phyloP scores from a whole-genome alignment of 2,888 invertebrate species.

The Ashinkailepas kermadecensis region DNA sequence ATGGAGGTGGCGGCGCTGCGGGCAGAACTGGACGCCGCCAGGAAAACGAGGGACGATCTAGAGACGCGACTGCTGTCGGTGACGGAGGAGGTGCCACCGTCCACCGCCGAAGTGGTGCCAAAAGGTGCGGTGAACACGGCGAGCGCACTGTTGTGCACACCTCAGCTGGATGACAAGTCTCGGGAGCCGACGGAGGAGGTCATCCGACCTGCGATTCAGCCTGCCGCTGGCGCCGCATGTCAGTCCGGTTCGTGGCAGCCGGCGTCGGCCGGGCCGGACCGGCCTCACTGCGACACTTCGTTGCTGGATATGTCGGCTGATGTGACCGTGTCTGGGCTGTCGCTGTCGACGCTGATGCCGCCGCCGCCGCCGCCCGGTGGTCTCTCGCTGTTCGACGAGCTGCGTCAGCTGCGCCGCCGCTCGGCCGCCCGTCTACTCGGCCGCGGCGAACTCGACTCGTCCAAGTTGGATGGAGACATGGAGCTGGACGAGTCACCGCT shows the following conservation, averaged over 20 bases:
- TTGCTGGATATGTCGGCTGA: background rate
- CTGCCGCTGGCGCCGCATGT: no score
- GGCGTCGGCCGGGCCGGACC: background rate
- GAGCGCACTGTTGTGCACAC: no score
- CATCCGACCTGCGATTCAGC: no score
- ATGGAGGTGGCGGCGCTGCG: background rate
- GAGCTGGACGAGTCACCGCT: background rate
- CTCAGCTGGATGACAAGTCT: no score
- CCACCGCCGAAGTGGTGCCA: no score
- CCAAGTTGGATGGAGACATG: no score
- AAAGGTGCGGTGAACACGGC: no score
- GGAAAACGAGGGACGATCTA: background rate
- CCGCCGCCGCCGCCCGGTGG: background rate
- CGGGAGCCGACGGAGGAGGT: no score
- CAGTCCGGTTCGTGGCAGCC: no score
- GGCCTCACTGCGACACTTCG: background rate
- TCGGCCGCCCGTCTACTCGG: background rate
- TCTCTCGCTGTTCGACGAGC: constrained; percentile 8
- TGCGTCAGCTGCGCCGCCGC: background rate
- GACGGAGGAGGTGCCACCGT: no score
- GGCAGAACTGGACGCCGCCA: background rate
- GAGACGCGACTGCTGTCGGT: background rate
- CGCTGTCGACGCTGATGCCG: background rate
- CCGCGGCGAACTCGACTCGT: no score
- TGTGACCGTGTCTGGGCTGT: constrained; percentile 10